These are phyloP conservation scores for Platycheirus albimanus DNA, from an alignment of 2,888 invertebrate genomes.

Conservation along the genomic window DNA sequence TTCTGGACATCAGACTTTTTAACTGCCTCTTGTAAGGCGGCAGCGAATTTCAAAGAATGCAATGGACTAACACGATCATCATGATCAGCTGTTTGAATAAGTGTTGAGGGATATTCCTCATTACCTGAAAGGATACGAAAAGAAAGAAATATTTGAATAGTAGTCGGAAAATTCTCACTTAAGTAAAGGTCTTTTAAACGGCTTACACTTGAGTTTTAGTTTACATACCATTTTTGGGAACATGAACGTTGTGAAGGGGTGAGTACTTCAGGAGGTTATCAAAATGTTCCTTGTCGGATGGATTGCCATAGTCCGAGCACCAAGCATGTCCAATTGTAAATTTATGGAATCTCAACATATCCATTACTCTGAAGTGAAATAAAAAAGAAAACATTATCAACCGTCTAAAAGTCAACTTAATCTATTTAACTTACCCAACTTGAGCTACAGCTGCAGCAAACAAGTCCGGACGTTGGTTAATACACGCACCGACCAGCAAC, in stretches of 20 bases:
- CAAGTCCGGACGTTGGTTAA: constrained; percentile 97
- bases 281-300: constrained; percentile 94
- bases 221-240: constrained; percentile 84
- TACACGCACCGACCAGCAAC: constrained; percentile 95
- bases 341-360: constrained; percentile 98
- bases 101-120: constrained; percentile 93
- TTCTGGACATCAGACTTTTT: constrained; percentile 86
- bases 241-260: constrained; percentile 94
- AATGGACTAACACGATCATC: constrained; percentile 99
- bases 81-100: constrained; percentile 98
- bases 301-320: constrained; percentile 97
- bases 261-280: constrained; percentile 93
- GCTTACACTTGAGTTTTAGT: constrained; percentile 19
- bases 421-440: constrained; percentile 89
- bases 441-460: constrained; percentile 96
- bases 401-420: no score
- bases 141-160: no score
- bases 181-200: no score
- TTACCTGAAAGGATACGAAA: constrained; percentile 78
- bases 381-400: neutral
- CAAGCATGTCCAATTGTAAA: constrained; percentile 99
- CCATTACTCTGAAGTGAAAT: constrained; percentile 91
- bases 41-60: constrained; percentile 97
- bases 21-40: constrained; percentile 92
- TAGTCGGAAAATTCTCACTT: no score